Evolutionary conservation across 2,113 vertebrate species (phyloP).

Genomic region (Tetrao urogallus): DNA sequence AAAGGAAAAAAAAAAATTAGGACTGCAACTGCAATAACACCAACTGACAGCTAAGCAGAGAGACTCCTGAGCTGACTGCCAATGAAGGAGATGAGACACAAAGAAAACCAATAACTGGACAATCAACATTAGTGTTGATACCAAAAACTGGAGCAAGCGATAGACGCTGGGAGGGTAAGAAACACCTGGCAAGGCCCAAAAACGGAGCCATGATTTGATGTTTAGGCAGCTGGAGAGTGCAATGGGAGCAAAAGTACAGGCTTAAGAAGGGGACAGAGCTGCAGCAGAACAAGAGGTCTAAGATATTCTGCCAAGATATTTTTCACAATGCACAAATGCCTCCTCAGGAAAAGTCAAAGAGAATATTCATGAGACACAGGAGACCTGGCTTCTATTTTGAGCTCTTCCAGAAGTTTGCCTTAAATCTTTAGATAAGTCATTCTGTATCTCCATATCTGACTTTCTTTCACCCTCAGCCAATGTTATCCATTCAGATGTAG

Average conservation of each 20-base stretch:
- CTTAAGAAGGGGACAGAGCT: rapidly evolving
- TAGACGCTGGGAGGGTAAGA: rapidly evolving
- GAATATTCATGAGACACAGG: not conserved
- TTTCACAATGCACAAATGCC: not conserved
- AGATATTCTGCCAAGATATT: not conserved
- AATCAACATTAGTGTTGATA: rapidly evolving
- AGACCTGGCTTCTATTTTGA: not conserved
- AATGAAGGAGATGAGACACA: not conserved
- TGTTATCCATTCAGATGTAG: not conserved
- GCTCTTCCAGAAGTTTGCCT: not conserved
- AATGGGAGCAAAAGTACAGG: rapidly evolving
- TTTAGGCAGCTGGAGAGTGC: rapidly evolving
- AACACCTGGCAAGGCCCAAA: not conserved
- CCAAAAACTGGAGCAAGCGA: rapidly evolving
- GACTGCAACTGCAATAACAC: not conserved
- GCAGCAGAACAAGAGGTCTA: not conserved
- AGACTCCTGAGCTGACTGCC: not conserved
- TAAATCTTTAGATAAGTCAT: not conserved
- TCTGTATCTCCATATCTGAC: not conserved
- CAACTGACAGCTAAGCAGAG: no score
- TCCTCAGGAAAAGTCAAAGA: not conserved
- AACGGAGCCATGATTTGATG: rapidly evolving
- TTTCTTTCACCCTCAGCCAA: not conserved
- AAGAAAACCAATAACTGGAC: not conserved
- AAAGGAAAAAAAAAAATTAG: not conserved